Base-by-base conservation (phyloP, 2,797 vertebrate species). In the Orientallactaga sibirica region DNA sequence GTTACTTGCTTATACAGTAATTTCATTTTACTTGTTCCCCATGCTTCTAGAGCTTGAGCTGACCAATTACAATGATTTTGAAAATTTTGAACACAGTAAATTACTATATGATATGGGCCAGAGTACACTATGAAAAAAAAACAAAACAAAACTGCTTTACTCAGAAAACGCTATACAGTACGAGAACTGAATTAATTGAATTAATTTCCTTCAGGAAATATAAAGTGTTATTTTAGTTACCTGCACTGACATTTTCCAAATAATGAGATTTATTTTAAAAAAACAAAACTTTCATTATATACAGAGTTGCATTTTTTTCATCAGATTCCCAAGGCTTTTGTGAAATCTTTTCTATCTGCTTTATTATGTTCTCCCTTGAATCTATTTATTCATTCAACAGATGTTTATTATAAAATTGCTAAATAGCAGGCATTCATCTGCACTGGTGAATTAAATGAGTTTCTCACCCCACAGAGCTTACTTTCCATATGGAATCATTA, bases 1-100 rank as follows among this genome's bases (percentile, higher is more conserved):
- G 18, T n/a, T 94, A 43, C 52, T 89, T 33, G 33, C 24, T 33
- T 67, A 68, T 70, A 22, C 3, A 82, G 22, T 79, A 76, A 83
- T 89, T 94, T 94, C 33, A 43, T 84, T 80, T 73, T 80, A 76
- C 3, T 94, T 67, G 73, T 75, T 88, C 64, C 4, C 2, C 12
- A 6, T 73, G 58, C 29, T 76, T 37, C 48, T 61, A 74, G 2
- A 70, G 18, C 18, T 37, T 91, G 62, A 94, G 43, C 14, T 93
- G 79, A 76, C 3, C 7, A 4, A 91, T 11, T 48, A 29, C 0
- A 76, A 95, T 58, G 10, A 58, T 58, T 58, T 14, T 58, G 55
- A 89, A 78, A 7, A 86, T 77, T 89, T 76, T 89, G 37, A 87
- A 73, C 7, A 74, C 41, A 29, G 41, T 73, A 67, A 82, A 89